phyloP scores from a whole-genome alignment of 2,797 vertebrate species.

The Apogon talboti region DNA sequence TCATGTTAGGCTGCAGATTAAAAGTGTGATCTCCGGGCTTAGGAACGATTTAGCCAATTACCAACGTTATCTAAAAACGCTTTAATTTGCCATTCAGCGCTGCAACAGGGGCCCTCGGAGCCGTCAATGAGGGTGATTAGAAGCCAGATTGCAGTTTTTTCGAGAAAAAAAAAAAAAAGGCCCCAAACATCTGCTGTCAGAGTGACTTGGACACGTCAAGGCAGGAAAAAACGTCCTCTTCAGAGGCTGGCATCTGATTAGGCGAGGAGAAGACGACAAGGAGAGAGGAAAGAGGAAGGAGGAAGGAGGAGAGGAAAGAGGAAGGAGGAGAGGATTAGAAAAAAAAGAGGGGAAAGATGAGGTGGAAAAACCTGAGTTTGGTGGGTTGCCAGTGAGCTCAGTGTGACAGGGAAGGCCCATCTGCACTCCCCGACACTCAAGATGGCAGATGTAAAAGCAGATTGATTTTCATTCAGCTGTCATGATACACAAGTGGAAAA shows the following conservation, averaged over 20 bases:
- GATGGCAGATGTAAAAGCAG: slow-evolving; percentile 86
- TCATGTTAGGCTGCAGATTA: slow-evolving; percentile 78
- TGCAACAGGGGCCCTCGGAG: slow-evolving; percentile 80
- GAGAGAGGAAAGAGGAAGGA: slow-evolving; percentile 5
- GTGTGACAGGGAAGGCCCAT: slow-evolving; percentile 82
- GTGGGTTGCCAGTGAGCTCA: slow-evolving; percentile 78
- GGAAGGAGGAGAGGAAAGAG: not conserved
- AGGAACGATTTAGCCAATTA: slow-evolving; percentile 84
- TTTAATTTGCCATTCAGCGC: slow-evolving; percentile 86
- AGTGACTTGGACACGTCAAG: slow-evolving; percentile 77
- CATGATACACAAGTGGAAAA: slow-evolving; percentile 75
- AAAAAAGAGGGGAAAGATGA: not conserved
- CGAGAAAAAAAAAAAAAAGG: slow-evolving; percentile 49
- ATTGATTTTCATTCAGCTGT: slow-evolving; percentile 87
- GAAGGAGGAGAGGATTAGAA: slow-evolving; percentile 1
- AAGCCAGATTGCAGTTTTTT: slow-evolving; percentile 80
- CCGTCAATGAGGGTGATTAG: slow-evolving; percentile 87
- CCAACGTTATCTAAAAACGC: slow-evolving; percentile 81
- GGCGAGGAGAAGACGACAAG: slow-evolving; percentile 23
- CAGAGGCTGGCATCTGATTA: slow-evolving; percentile 79
- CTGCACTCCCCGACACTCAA: slow-evolving; percentile 83
- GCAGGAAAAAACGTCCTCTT: slow-evolving; percentile 72
- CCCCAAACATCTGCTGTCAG: slow-evolving; percentile 85
- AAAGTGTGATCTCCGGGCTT: slow-evolving; percentile 78
- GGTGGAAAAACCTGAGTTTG: slow-evolving; percentile 62